Percentiles rank a stretch among this genome's conserved stretches.
phyloP scores from a whole-genome alignment of 1,140 invertebrate species.

The Olivierus martensii region DNA sequence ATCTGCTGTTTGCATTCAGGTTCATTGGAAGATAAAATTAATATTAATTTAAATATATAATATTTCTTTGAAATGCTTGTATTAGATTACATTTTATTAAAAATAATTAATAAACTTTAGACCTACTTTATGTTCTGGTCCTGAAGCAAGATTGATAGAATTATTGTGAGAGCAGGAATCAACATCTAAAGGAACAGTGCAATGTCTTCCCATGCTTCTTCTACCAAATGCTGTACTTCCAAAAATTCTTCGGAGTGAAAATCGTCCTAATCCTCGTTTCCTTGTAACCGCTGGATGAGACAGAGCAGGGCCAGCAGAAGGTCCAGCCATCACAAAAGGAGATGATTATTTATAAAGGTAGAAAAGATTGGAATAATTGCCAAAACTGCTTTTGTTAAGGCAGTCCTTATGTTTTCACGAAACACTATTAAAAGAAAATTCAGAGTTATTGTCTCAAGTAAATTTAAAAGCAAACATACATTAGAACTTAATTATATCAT shows the following conservation, averaged over 20 bases:
- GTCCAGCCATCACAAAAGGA: slow-evolving; percentile 5
- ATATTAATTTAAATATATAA: no score
- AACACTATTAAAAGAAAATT: no score
- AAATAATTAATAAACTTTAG: background rate
- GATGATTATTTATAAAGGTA: no score
- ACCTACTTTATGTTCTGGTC: slow-evolving; percentile 5
- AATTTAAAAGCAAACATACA: no score
- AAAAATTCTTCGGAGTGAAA: slow-evolving; percentile 12
- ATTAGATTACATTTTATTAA: background rate
- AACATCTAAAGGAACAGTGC: slow-evolving; percentile 5
- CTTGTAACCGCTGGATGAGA: background rate
- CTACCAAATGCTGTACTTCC: slow-evolving; percentile 9
- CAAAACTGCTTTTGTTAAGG: no score
- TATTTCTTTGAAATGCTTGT: background rate
- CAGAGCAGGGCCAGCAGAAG: slow-evolving; percentile 2
- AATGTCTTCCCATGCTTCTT: slow-evolving; percentile 8
- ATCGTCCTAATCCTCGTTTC: slow-evolving; percentile 13
- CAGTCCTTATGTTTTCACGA: no score
- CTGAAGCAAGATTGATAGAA: slow-evolving; percentile 7
- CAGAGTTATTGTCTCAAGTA: no score
- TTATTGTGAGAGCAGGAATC: slow-evolving; percentile 13
- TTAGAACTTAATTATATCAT: no score
- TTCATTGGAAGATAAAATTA: no score
- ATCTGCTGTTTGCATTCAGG: no score
- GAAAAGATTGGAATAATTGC: no score